Conservation (phyloP, 2,113 vertebrate species). For the Toxotes jaculatrix region DNA sequence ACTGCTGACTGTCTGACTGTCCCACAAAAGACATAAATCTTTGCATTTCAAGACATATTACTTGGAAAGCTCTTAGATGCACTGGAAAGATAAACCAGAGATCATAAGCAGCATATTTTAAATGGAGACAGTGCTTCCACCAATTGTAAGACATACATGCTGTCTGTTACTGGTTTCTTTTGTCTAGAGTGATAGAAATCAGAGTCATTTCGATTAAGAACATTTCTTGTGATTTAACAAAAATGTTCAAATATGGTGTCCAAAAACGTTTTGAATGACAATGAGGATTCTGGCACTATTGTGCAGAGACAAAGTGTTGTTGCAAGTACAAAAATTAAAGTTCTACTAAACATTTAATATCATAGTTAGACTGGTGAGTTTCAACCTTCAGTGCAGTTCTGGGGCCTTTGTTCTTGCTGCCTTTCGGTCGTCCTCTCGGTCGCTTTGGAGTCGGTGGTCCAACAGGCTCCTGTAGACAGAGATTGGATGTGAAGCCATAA, state of each 20-base stretch:
- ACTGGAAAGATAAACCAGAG: conserved; percentile 1
- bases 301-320: background rate
- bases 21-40: background rate
- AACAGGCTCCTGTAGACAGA: conserved; percentile 80
- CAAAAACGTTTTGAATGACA: background rate
- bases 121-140: background rate
- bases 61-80: background rate
- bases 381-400: conserved; percentile 80
- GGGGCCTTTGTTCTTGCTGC: conserved; percentile 86
- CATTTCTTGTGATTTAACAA: background rate
- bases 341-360: background rate
- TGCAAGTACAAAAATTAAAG: background rate
- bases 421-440: conserved; percentile 86
- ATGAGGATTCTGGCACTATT: background rate
- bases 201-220: background rate
- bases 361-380: conserved; percentile 1
- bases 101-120: background rate
- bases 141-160: background rate
- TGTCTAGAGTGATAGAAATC: background rate
- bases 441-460: conserved; percentile 85
- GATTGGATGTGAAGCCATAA: conserved; percentile 18
- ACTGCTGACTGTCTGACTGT: background rate
- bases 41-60: background rate
- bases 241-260: background rate
- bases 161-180: background rate